Evolutionary conservation across 2,113 vertebrate species (phyloP).

Genomic region (Otocyon megalotis): DNA sequence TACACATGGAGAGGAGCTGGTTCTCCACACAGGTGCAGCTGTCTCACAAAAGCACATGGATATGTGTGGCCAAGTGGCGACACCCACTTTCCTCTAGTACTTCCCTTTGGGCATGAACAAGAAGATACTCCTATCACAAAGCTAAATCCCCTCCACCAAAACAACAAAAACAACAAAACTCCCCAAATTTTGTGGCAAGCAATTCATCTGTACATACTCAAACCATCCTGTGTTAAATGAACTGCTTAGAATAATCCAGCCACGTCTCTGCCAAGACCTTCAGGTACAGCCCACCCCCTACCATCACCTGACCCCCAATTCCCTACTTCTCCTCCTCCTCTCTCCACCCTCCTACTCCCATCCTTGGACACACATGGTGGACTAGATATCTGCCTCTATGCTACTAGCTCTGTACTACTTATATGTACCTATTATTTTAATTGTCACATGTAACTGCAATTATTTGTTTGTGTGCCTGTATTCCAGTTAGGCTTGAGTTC

Average conservation of each 20-base stretch:
- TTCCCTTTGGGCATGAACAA: slow-evolving; percentile 42
- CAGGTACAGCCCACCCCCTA: not conserved
- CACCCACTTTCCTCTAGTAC: not conserved
- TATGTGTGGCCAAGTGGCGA: not conserved
- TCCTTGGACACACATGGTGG: not conserved
- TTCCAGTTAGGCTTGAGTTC: not conserved
- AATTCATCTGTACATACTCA: not conserved
- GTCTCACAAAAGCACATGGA: not conserved
- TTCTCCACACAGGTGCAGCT: not conserved
- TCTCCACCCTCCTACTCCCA: not conserved
- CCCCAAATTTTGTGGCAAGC: not conserved
- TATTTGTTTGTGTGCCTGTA: not conserved
- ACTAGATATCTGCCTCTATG: not conserved
- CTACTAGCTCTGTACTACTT: no score
- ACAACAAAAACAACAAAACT: not conserved
- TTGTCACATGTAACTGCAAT: not conserved
- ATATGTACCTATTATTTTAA: not conserved
- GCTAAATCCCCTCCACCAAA: not conserved
- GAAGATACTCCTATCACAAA: slow-evolving; percentile 32
- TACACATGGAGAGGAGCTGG: not conserved
- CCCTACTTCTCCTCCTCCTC: not conserved
- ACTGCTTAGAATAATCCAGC: not conserved
- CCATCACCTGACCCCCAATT: not conserved
- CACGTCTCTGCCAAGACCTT: not conserved
- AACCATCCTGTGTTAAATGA: not conserved